Percentiles rank a stretch among this genome's conserved stretches.
Conservation (phyloP, 2,797 vertebrate species). For the Oreochromis grahami region DNA sequence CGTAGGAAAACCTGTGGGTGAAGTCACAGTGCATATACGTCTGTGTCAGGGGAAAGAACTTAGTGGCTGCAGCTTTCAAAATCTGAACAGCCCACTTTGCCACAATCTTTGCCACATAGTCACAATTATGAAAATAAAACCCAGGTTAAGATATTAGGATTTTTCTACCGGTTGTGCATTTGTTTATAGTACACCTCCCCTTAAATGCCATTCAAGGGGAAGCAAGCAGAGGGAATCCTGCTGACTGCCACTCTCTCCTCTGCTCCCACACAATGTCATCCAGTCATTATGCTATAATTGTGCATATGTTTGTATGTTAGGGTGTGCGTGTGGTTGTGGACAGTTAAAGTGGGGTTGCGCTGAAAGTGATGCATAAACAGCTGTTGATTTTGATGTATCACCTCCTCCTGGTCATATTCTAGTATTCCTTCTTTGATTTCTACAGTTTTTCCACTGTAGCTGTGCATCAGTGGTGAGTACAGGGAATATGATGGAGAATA, state of each 20-base stretch:
- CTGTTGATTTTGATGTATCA: slow-evolving; percentile 21
- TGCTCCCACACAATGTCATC: slow-evolving; percentile 45
- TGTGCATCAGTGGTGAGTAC: background rate
- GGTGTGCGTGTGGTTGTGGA: background rate
- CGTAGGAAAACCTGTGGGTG: background rate
- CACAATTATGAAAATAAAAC: background rate
- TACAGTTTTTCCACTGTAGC: background rate
- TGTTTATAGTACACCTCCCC: background rate
- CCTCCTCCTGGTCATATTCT: background rate
- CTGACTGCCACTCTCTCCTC: slow-evolving; percentile 40
- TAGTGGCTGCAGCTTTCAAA: background rate
- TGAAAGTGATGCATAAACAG: slow-evolving; percentile 44
- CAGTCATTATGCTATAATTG: background rate
- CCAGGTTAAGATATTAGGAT: background rate
- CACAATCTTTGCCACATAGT: background rate
- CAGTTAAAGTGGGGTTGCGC: slow-evolving; percentile 25
- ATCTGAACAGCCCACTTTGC: background rate
- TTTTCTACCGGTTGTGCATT: background rate
- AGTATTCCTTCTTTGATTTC: slow-evolving; percentile 2
- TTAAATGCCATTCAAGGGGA: slow-evolving; percentile 8
- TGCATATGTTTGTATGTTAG: background rate
- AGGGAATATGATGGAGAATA: background rate
- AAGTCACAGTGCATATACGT: background rate
- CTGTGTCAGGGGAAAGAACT: background rate
- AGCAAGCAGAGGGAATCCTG: slow-evolving; percentile 42